Evolutionary conservation across 2,888 invertebrate genomes (phyloP), one percentile per base, ranked within the genome.

Genomic region (Ischnus inquisitorius): DNA sequence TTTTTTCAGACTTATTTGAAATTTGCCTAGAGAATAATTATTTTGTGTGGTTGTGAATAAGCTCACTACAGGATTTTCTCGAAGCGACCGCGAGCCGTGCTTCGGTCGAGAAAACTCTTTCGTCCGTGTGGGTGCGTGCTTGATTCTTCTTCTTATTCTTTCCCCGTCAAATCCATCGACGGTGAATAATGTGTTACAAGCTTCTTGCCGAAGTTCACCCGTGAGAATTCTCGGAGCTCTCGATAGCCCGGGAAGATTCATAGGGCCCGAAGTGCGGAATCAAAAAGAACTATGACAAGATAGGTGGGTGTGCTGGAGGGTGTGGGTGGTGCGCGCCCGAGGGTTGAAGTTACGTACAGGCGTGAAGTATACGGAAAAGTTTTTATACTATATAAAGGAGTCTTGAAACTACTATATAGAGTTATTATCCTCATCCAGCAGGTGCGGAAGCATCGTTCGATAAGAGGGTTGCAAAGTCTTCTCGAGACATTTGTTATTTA

Each of bases 401-500:
- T 28, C 48, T 34, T 19, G 48, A 60, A 34, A 60, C 72, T 48
- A 46, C 46, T 6, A 25, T n/a, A 28, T 12, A 60, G 60, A 5
- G 14, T 4, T 39, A 57, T 43, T 60, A 43, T 43, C 16, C 43
- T 72, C 60, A 4, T 8, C 6, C 4, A 64, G 75, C 48, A 22
- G 48, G 39, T 10, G 39, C 48, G 22, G 51, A 39, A 74, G 48
- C 83, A 87, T 87, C 86, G 79, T 78, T 65, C 87, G 86, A 89
- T 89, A 88, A 87, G 75, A 85, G 79, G 74, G 78, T 76, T 79
- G 86, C 81, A 74, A 78, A 68, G 78, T 83, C 82, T 85, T 85
- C 85, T 74, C 64, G 79, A 74, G 84, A 88, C 90, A 88, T 91
- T 91, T 87, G 88, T 91, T 91, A 90, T 90, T 91, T 89, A 89